Base-by-base conservation (phyloP, 1,140 invertebrate genomes). In the Cataglyphis hispanica region DNA sequence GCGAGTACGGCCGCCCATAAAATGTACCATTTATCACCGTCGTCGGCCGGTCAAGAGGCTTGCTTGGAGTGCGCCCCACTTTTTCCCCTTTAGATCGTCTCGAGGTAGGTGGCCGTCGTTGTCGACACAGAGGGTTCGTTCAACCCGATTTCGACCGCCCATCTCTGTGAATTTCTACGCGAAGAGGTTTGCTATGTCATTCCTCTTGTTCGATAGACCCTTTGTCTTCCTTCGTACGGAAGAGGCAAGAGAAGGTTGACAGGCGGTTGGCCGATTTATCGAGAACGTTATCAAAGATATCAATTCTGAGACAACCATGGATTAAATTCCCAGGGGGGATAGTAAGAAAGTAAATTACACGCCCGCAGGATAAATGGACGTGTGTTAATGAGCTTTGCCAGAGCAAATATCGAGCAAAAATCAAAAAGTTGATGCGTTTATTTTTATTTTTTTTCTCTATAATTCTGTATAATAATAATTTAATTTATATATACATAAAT, bases 21-120 rank as follows among this genome's bases (percentile, higher is more conserved):
- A 89, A 90, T 69, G 77, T 77, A 84, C 76, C 83, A 90, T 89
- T 87, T 89, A 84, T 90, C 87, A 90, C 78, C 69, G 84, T 75
- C 46, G 53, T 75, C 46, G 53, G 64, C 46, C 53, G 66, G 64
- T 70, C 31, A 60, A 46, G 34, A 74, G 63, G 58, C 56, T 40
- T 70, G 46, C 43, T 67, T 67, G 22, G 11, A 56, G 13, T 25
- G 37, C 60, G 31, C 56, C 60, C 31, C 69, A 76, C 69, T 87
- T 70, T 84, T 87, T 89, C 61, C 78, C 75, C 46, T 83, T 66
- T 61, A 86, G 67, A 89, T 89, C 84, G 25, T 10, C 66, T 63
- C 75, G 34, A 86, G 76, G 78, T 89, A 74, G 87, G 88, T 86
- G 83, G 86, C 31, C 86, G 11, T n/a, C 43, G 11, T 53, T 46